Conservation (phyloP, 2,888 invertebrate genomes). For the Acleris sparsana region DNA sequence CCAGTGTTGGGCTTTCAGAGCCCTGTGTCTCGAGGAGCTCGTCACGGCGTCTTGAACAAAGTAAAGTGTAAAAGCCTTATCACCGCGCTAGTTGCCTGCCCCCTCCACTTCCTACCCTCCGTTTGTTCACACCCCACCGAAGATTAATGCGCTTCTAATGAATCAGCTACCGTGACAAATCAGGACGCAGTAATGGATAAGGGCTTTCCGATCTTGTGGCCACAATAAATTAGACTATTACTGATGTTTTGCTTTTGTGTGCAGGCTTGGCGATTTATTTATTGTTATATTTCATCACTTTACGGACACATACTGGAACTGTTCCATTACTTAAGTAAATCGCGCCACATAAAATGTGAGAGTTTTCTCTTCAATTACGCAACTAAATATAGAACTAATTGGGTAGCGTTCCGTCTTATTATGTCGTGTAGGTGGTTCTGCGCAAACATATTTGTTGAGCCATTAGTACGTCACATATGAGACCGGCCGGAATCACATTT, state of each 20-base stretch:
- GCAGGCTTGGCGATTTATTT: not conserved
- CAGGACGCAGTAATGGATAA: conserved; percentile 72
- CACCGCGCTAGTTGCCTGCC: conserved; percentile 61
- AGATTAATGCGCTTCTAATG: conserved; percentile 76
- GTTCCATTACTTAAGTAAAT: not conserved
- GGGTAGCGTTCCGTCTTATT: conserved; percentile 1
- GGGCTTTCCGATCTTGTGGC: conserved; percentile 65
- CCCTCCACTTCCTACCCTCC: conserved; percentile 41
- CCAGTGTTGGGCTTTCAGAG: conserved; percentile 66
- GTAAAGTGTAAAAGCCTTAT: conserved; percentile 63
- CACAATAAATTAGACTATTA: conserved; percentile 64
- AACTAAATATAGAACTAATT: not conserved
- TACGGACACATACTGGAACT: not conserved
- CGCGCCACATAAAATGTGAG: not conserved
- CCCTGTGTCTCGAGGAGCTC: conserved; percentile 57
- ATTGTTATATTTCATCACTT: not conserved
- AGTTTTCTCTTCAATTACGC: not conserved
- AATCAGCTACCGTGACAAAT: conserved; percentile 79
- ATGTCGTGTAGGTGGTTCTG: not conserved
- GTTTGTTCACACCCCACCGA: conserved; percentile 49
- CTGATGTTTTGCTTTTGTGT: conserved; percentile 54
- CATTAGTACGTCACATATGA: conserved; percentile 19
- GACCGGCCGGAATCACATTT: conserved; percentile 16
- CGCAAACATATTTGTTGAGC: conserved; percentile 18
- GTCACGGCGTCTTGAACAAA: conserved; percentile 72